A percentile compares a stretch with the other conserved stretches of the same genome.
Conservation (phyloP, 2,797 vertebrate genomes). For the Sebastes flavidus region DNA sequence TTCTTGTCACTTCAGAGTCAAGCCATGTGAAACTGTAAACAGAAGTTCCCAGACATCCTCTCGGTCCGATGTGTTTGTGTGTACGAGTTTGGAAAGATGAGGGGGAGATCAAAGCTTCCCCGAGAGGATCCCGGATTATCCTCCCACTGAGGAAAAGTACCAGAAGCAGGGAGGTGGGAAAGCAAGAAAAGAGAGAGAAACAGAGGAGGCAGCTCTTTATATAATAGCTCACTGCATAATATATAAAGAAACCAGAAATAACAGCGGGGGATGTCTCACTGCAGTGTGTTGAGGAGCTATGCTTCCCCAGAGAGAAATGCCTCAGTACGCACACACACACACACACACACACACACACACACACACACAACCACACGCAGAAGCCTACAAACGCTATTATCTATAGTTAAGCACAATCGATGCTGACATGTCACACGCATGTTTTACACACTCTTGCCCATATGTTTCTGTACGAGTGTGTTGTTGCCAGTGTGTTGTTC, state of each 20-base stretch:
- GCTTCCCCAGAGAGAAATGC: slow-evolving; percentile 50
- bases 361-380: not conserved
- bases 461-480: not conserved
- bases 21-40: slow-evolving; percentile 27
- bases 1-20: not conserved
- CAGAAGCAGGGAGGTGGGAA: slow-evolving; percentile 57
- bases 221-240: slow-evolving; percentile 73
- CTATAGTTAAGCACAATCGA: slow-evolving; percentile 2
- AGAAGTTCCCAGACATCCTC: slow-evolving; percentile 35
- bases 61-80: slow-evolving; percentile 3
- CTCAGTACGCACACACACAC: not conserved
- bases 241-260: slow-evolving; percentile 70
- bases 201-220: slow-evolving; percentile 65
- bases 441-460: not conserved
- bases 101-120: slow-evolving; percentile 66
- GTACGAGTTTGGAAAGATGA: slow-evolving; percentile 6
- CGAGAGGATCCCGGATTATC: slow-evolving; percentile 66
- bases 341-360: not conserved
- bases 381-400: slow-evolving; percentile 21
- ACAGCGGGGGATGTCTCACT: slow-evolving; percentile 64
- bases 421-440: slow-evolving; percentile 17
- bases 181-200: slow-evolving; percentile 1
- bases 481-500: not conserved
- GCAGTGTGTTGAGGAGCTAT: slow-evolving; percentile 44
- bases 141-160: slow-evolving; percentile 68